These are phyloP conservation scores for Drosophila neoperkinsi DNA, from an alignment of 2,888 invertebrate species.

Conservation along the genomic window DNA sequence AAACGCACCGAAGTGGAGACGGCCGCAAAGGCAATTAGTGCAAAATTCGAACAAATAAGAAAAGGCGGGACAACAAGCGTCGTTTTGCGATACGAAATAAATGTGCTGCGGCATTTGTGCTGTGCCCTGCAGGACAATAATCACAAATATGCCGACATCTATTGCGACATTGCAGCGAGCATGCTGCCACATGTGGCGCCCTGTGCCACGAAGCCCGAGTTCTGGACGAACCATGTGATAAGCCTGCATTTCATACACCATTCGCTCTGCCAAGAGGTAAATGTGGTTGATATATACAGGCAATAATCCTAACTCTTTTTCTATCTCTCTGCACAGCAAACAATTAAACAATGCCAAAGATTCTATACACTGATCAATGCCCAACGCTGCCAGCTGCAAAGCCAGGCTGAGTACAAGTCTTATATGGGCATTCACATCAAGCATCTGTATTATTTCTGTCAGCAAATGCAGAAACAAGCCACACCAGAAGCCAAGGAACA, in stretches of 20 bases:
- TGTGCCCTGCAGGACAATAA: conserved; percentile 50
- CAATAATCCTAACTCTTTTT: background rate
- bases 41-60: conserved; percentile 34
- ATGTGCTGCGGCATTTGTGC: conserved; percentile 61
- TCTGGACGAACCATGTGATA: conserved; percentile 68
- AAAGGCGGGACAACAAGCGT: conserved; percentile 50
- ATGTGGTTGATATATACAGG: background rate
- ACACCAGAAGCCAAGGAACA: conserved; percentile 24
- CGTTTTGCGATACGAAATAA: conserved; percentile 48
- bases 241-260: conserved; percentile 71
- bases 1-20: conserved; percentile 39
- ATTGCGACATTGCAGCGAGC: conserved; percentile 60
- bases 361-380: conserved; percentile 59
- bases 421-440: conserved; percentile 64
- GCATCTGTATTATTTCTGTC: conserved; percentile 53
- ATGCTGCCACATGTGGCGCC: conserved; percentile 64
- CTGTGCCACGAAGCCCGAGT: conserved; percentile 33
- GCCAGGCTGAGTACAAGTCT: conserved; percentile 53
- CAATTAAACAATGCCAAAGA: conserved; percentile 40
- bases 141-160: conserved; percentile 63
- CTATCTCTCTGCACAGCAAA: conserved; percentile 45
- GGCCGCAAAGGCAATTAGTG: conserved; percentile 26
- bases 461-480: conserved; percentile 44
- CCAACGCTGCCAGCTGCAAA: conserved; percentile 58
- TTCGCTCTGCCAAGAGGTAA: conserved; percentile 62